Evolutionary conservation across 2,888 invertebrate genomes (phyloP).

Genomic region (Diachrysia chrysitis): DNA sequence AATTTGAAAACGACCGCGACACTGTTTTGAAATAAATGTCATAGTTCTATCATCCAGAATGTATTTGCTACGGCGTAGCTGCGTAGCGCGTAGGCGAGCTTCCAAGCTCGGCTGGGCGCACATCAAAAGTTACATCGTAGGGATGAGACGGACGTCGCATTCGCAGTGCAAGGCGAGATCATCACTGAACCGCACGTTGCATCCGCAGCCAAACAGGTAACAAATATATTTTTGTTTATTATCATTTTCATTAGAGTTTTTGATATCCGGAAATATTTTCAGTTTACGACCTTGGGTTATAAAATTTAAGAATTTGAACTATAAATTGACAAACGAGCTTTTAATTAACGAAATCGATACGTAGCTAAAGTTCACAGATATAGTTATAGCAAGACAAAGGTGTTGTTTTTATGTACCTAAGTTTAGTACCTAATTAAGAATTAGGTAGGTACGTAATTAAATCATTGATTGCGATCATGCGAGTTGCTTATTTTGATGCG

Average conservation of each 20-base stretch:
- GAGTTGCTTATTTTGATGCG: neutral
- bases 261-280: neutral
- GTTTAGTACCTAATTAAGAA: neutral
- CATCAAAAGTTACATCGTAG: slow-evolving; percentile 4
- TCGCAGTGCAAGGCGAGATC: neutral
- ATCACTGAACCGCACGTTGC: neutral
- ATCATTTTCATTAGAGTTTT: neutral
- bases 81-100: neutral
- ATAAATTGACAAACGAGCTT: neutral
- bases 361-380: neutral
- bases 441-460: neutral
- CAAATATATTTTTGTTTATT: neutral
- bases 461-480: neutral
- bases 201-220: neutral
- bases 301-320: neutral
- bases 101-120: neutral
- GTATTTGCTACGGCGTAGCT: neutral
- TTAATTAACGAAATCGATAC: neutral
- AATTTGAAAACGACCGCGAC: too few relatives aligned
- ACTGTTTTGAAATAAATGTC: too few relatives aligned
- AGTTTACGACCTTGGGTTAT: neutral
- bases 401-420: neutral
- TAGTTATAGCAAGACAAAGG: neutral
- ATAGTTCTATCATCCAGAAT: neutral
- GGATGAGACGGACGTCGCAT: neutral